Evolutionary conservation across 2,797 vertebrate species (phyloP).

Genomic region (Adelosebastes latens): DNA sequence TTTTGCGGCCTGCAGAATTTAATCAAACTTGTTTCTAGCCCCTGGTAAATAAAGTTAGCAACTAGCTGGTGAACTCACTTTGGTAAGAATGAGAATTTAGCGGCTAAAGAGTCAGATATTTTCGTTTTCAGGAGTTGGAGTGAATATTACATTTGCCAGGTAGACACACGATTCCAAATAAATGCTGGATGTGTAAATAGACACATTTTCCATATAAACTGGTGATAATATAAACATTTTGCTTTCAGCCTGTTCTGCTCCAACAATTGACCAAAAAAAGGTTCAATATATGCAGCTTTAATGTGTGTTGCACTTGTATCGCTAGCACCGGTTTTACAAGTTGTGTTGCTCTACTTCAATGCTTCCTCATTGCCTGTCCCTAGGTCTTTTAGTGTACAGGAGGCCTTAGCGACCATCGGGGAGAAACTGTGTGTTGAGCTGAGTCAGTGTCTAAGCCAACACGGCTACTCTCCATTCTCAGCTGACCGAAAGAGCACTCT

Average conservation of each 20-base stretch:
- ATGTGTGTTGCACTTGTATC: neutral
- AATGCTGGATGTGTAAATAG: neutral
- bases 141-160: neutral
- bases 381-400: slow-evolving; percentile 87
- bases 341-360: neutral
- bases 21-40: too few species aligned
- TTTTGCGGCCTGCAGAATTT: neutral
- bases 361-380: neutral
- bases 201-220: neutral
- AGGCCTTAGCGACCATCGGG: slow-evolving; percentile 85
- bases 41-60: neutral
- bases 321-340: neutral
- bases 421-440: slow-evolving; percentile 93
- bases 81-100: neutral
- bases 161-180: neutral
- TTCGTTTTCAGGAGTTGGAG: too few species aligned
- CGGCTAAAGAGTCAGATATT: too few species aligned
- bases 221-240: neutral
- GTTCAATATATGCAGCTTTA: neutral
- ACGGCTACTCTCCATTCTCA: slow-evolving; percentile 86
- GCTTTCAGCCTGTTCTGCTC: neutral
- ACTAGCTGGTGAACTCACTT: neutral
- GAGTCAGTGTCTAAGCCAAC: slow-evolving; percentile 84
- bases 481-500: slow-evolving; percentile 81
- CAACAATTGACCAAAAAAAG: neutral